Base-by-base conservation (phyloP, 92 coral and sea anemone genomes). In the Epizoanthus rinbou region DNA sequence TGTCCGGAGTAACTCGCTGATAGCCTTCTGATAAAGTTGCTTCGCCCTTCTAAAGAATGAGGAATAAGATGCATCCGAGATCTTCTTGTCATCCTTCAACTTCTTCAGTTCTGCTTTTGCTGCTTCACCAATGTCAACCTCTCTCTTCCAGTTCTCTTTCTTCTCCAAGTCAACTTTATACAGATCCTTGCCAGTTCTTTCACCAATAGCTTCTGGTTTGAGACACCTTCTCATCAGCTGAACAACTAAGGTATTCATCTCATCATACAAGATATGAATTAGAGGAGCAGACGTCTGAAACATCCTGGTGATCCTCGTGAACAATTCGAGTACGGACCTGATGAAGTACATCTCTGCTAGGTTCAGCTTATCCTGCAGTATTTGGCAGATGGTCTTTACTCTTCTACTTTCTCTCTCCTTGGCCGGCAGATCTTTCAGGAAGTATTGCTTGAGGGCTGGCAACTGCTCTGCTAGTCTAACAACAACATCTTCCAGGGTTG, bases 1-100 rank as follows among this genome's bases (percentile, higher is more conserved):
- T 57, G 80, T 75, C 80, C 68, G 80, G 80, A 75, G 80, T 75
- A 75, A 75, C 80, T 75, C 80, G 80, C 80, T 75, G 80, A 75
- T 75, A 75, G 80, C 80, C 80, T 75, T 75, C 80, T 75, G 80
- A 75, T 75, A 75, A 75, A 75, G 67, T 75, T 75, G 67, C 80
- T 75, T 75, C 28, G 68, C 80, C 80, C 80, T 75, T 57, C 80
- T 75, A 75, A 75, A 75, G 80, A 75, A 75, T 75, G 80, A 75
- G 68, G 80, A 75, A 75, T 75, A 75, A 75, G 80, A 57, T 75
- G 80, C 80, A 75, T 75, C 80, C 80, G 68, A 75, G 80, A 75
- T 75, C 67, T 75, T 75, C 80, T 75, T 75, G 80, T 75, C 80
- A 75, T 75, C 80, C 80, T 75, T 75, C 80, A 75, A 75, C 80